Evolutionary conservation across 2,888 invertebrate genomes (phyloP), one percentile per base, ranked within the genome.

Genomic region (Lordiphosa andalusiaca): DNA sequence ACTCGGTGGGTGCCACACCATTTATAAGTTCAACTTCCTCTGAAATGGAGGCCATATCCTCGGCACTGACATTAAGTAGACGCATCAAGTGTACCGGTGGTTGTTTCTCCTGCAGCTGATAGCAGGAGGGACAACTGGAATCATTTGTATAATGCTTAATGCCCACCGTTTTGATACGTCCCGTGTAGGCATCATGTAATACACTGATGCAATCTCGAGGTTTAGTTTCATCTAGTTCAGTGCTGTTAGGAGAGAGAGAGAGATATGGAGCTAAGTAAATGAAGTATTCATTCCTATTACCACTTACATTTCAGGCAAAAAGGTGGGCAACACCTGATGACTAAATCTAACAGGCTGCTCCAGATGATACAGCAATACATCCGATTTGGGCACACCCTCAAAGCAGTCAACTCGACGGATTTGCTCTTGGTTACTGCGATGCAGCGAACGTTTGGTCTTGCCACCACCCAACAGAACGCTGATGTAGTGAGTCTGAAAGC

Each of bases 391-490:
- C 10, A 95, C 87, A 2, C 87, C 86, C 68, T 91, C 91, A 4
- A 92, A 91, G 30, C 91, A 91, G 66, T 93, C 91, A 3, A 96
- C 91, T 53, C 90, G 89, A 30, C 91, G 90, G n/a, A 92, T 91
- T 90, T 95, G 93, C 85, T 96, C 95, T 82, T 93, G 91, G 4
- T 93, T 93, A 38, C 94, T 93, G 60, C 90, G 90, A 44, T 89
- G 89, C 4, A 92, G 90, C 46, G 91, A 89, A 36, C 91, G 88
- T 62, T 93, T 90, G 0, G 91, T 91, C 81, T 92, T 91, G 12
- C 93, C 91, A 16, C 92, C 92, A n/a, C 96, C 96, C 40, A 95
- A 87, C 7, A 94, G 86, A 4, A 92, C 94, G 2, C 91, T 90
- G 6, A 94, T 90, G 68, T 93, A 93, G 76, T 92, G 91, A n/a